Conservation (phyloP, 1,140 invertebrate species). For the Diachasma alloeum region DNA sequence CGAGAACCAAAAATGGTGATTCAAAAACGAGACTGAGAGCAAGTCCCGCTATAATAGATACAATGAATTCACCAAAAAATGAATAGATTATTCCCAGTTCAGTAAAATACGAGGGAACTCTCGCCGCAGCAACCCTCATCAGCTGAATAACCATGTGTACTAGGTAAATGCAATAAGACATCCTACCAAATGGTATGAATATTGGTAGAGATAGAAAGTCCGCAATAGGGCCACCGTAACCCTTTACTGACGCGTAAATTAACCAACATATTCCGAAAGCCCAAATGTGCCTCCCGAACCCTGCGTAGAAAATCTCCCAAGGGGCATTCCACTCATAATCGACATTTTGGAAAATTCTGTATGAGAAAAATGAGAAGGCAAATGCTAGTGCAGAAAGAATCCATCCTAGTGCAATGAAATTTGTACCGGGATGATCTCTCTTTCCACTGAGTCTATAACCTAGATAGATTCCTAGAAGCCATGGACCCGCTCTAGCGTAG, state of each 20-base stretch:
- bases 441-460: constrained; percentile 55
- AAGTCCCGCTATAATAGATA: constrained; percentile 24
- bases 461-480: constrained; percentile 67
- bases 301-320: constrained; percentile 49
- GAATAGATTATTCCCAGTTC: not conserved
- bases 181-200: constrained; percentile 66
- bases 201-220: constrained; percentile 65
- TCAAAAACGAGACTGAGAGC: constrained; percentile 32
- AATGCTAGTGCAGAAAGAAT: constrained; percentile 2
- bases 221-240: constrained; percentile 54
- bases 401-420: constrained; percentile 23
- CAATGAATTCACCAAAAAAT: constrained; percentile 22
- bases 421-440: not conserved
- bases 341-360: constrained; percentile 11
- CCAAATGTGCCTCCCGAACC: constrained; percentile 55
- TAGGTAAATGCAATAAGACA: constrained; percentile 70
- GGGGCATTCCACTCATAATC: constrained; percentile 7
- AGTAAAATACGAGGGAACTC: constrained; percentile 19
- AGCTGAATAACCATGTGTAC: constrained; percentile 54
- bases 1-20: constrained; percentile 33
- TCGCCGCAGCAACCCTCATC: not conserved
- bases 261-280: constrained; percentile 60
- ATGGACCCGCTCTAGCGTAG: constrained; percentile 65
- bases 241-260: constrained; percentile 60
- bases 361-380: not conserved